Percentiles rank a stretch among this genome's conserved stretches.
Conservation (phyloP, 2,113 vertebrate genomes). For the Lepus americanus region DNA sequence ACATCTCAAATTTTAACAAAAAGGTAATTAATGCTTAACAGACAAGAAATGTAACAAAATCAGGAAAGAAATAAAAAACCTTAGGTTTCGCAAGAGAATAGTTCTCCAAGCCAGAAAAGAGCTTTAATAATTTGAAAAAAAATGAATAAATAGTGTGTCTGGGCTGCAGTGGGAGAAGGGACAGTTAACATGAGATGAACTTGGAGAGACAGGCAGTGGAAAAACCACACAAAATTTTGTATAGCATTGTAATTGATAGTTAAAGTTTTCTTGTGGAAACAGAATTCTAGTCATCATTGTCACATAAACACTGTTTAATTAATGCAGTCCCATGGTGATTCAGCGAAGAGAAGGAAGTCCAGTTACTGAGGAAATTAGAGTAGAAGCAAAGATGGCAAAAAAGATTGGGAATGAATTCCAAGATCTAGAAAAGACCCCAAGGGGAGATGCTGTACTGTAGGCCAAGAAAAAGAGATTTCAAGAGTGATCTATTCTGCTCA, state of each 20-base stretch:
- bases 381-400: neutral
- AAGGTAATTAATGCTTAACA: neutral
- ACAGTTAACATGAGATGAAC: neutral
- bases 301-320: neutral
- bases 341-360: neutral
- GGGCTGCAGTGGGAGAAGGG: neutral
- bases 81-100: neutral
- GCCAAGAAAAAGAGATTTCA: neutral
- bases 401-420: neutral
- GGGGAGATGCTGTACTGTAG: neutral
- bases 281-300: neutral
- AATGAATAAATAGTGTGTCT: neutral
- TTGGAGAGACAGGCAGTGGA: neutral
- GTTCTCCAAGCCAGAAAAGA: neutral
- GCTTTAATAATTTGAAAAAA: neutral
- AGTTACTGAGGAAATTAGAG: neutral
- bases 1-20: neutral
- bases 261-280: neutral
- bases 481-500: neutral
- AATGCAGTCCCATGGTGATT: neutral
- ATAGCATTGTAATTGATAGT: neutral
- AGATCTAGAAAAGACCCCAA: neutral
- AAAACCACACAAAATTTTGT: neutral
- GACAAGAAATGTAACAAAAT: neutral
- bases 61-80: neutral